A percentile compares a stretch with the other conserved stretches of the same genome.
Conservation (phyloP, 2,113 vertebrate genomes). For the Cephalopholis sonnerati region DNA sequence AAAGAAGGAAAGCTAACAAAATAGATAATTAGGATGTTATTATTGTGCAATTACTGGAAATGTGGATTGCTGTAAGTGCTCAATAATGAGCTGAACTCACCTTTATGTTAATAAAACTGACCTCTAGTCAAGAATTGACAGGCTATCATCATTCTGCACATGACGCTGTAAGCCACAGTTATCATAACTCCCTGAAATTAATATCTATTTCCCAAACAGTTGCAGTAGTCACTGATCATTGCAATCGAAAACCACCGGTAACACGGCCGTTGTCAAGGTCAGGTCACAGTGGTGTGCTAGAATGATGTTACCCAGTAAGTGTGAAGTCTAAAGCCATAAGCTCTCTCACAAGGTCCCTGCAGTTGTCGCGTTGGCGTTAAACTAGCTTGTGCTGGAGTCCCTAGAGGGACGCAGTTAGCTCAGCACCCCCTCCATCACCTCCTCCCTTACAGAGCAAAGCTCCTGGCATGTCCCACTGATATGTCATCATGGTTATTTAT, state of each 20-base stretch:
- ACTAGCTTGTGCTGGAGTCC: constrained; percentile 57
- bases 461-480: constrained; percentile 53
- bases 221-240: constrained; percentile 9
- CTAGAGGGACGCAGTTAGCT: constrained; percentile 55
- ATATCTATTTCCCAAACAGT: constrained; percentile 16
- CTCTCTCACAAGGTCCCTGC: constrained; percentile 71
- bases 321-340: constrained; percentile 72
- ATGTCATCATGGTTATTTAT: constrained; percentile 78
- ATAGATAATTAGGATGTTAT: constrained; percentile 30
- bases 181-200: neutral
- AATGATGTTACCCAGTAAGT: constrained; percentile 70
- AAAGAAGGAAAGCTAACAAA: constrained; percentile 31
- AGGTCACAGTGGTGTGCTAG: constrained; percentile 45
- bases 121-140: neutral
- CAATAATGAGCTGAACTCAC: constrained; percentile 9
- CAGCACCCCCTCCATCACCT: constrained; percentile 36
- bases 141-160: neutral
- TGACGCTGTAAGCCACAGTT: neutral
- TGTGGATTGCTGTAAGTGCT: constrained; percentile 16
- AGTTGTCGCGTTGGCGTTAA: constrained; percentile 74
- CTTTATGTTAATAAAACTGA: constrained; percentile 32
- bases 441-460: constrained; percentile 50
- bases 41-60: constrained; percentile 36
- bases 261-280: constrained; percentile 67
- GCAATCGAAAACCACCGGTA: constrained; percentile 52